phyloP scores from a whole-genome alignment of 2,888 invertebrate genomes.

The Synergus laeviventris region DNA sequence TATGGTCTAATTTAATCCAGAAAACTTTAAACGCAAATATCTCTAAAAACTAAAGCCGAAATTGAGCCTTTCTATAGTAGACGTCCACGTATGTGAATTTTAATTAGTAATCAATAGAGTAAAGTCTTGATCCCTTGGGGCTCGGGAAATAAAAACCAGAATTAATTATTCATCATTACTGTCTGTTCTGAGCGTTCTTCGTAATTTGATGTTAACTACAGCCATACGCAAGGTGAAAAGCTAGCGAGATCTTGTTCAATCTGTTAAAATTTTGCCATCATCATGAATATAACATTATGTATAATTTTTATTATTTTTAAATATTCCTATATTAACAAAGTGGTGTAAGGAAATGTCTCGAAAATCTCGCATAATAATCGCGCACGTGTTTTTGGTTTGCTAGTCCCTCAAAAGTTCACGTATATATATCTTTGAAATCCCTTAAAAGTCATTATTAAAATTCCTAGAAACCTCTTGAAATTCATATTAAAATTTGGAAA shows the following conservation, averaged over 20 bases:
- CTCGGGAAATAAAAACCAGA: constrained; percentile 9
- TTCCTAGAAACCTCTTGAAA: too few relatives aligned
- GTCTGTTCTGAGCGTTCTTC: neutral
- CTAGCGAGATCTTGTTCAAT: neutral
- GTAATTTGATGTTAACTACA: neutral
- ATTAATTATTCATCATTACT: constrained; percentile 25
- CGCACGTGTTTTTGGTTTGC: too few relatives aligned
- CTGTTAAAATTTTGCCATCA: neutral
- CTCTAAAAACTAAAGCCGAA: neutral
- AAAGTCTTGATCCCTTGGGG: neutral
- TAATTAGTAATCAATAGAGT: constrained; percentile 8
- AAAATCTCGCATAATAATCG: too few relatives aligned
- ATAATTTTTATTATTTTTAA: neutral
- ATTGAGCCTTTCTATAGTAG: neutral
- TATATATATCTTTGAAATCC: too few relatives aligned
- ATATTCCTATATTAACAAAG: too few relatives aligned
- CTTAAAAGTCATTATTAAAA: too few relatives aligned
- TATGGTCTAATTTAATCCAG: neutral
- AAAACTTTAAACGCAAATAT: neutral
- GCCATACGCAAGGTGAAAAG: neutral
- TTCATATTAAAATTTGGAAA: too few relatives aligned
- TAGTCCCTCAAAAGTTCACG: too few relatives aligned
- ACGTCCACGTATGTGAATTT: neutral
- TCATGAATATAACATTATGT: neutral
- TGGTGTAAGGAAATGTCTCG: too few relatives aligned